phyloP scores from a whole-genome alignment of 2,113 vertebrate species.

The Brachypodius melanocephalos region DNA sequence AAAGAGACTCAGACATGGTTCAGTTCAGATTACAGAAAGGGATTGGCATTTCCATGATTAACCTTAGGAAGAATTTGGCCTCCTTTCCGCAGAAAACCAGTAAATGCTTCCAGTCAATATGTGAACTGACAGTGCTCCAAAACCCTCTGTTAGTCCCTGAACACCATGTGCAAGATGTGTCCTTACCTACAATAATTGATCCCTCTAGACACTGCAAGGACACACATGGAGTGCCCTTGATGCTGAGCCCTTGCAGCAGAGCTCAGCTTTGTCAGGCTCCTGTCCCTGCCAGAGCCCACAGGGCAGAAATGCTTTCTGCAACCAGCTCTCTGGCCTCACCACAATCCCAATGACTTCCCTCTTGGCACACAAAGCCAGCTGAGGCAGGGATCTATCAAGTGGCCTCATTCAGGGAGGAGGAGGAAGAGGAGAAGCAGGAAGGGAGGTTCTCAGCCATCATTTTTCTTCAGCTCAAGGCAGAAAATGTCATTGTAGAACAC shows the following conservation, averaged over 20 bases:
- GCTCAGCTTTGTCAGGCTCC: background rate
- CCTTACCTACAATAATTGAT: background rate
- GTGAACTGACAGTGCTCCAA: background rate
- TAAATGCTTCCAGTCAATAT: background rate
- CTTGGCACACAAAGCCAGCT: background rate
- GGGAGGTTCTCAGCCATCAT: background rate
- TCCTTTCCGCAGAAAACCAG: background rate
- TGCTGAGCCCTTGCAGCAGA: background rate
- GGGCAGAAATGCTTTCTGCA: background rate
- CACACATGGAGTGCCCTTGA: accelerated
- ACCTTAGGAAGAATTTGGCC: background rate
- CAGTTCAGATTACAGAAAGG: background rate
- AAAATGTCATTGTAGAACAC: conserved; percentile 69
- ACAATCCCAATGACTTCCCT: background rate
- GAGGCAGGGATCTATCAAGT: background rate
- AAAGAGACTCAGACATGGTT: background rate
- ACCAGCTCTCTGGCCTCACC: background rate
- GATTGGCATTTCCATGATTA: background rate
- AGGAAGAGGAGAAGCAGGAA: background rate
- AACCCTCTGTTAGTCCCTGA: background rate
- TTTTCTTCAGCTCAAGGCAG: conserved; percentile 78
- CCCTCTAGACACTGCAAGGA: background rate
- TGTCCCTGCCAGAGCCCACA: accelerated
- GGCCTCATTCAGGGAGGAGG: background rate
- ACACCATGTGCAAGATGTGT: accelerated